phyloP scores from a whole-genome alignment of 2,113 vertebrate species.

The Passer montanus region DNA sequence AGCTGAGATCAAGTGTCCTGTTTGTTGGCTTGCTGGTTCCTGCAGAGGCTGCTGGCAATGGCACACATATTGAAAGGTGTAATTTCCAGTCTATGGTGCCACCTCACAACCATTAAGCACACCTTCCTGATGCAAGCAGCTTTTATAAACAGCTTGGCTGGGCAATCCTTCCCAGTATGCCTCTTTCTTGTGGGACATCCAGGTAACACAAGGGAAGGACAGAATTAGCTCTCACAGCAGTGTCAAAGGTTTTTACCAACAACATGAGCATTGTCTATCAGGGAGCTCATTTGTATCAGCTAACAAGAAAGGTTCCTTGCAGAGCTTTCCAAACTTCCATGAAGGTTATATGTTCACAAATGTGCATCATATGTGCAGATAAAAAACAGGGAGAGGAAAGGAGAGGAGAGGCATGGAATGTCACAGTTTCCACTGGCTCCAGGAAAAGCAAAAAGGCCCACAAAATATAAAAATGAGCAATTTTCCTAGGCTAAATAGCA shows the following conservation, averaged over 20 bases:
- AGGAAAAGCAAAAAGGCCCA: neutral
- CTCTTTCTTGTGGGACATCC: neutral
- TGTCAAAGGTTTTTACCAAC: neutral
- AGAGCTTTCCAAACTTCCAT: neutral
- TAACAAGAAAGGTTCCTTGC: neutral
- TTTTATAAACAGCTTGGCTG: neutral
- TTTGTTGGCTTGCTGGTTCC: neutral
- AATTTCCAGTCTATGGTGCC: neutral
- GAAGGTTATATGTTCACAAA: neutral
- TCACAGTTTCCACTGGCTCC: neutral
- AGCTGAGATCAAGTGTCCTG: neutral
- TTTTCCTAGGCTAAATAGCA: conserved; percentile 25
- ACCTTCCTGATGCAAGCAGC: neutral
- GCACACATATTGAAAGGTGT: neutral
- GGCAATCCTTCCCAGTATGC: neutral
- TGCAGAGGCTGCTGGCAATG: neutral
- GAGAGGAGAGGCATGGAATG: neutral
- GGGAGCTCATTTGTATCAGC: neutral
- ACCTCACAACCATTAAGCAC: neutral
- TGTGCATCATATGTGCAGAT: neutral
- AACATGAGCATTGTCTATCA: neutral
- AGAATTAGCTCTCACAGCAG: neutral
- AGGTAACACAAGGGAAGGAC: neutral
- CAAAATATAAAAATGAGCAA: neutral
- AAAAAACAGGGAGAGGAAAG: neutral